Base-by-base conservation (phyloP, 2,888 invertebrate genomes). In the Platycnemis pennipes region DNA sequence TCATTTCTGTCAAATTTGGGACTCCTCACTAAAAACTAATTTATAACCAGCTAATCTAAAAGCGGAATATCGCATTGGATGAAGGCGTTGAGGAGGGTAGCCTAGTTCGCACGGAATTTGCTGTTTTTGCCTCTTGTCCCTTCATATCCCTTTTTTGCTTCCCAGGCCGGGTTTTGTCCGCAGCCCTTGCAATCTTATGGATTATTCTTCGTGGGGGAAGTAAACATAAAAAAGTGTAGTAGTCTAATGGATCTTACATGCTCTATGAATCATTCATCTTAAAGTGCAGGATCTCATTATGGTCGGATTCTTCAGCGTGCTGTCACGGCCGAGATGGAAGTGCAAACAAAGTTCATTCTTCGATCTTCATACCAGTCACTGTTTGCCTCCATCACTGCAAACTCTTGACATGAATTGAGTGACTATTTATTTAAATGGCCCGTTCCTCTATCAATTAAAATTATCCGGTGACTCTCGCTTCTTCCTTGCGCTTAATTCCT, bases 171-270 rank as follows among this genome's bases (percentile, higher is more conserved):
- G 31, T 26, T 37, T 8, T 37, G 16, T 77, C 77, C 77, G 7
- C 31, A 77, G 37, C 31, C 77, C 37, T 0, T n/a, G 26, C 63
- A n/a, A n/a, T n/a, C 26, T 16, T n/a, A 3, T 77, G 77, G 11
- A 37, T n/a, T 13, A 37, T 16, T 8, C n/a, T 37, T 77, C 37
- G 31, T 11, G 89, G 5, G 42, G 89, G 5, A 31, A 89, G 49
- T n/a, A 46, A 37, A 91, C 37, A 91, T 13, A 44, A 56, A 26
- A 53, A 91, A 69, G 37, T 46, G 44, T 63, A 49, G 63, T 44
- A 44, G 44, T 56, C 91, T 91, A 91, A 69, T 91, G 91, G 91
- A 91, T 69, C 44, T 91, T 91, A 91, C 45, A 69, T 37, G 26
- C 44, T 63, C 91, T 11, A 16, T 89, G 89, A 89, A 56, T 89